Base-by-base conservation (phyloP, 2,888 invertebrate genomes). In the Thereva unica region DNA sequence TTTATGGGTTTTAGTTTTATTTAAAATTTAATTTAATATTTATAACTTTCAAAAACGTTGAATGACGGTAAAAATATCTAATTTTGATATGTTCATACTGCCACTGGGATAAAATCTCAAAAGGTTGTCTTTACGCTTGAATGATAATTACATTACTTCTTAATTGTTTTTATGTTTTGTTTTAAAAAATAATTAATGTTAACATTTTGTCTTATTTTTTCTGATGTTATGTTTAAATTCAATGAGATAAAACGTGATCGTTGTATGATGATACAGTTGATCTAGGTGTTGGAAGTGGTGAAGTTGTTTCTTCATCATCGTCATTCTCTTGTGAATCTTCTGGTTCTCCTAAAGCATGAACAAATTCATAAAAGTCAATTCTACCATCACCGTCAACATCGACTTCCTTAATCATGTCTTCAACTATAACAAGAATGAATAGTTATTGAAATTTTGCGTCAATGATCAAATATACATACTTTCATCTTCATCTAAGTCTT, bases 391-490 rank as follows among this genome's bases (percentile, higher is more conserved):
- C 95, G 78, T 96, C 94, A 2, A 95, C 92, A 77, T 96, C 95
- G 5, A 95, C 95, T 83, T 95, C 95, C 77, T 94, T 93, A 76
- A 96, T 95, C 95, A 96, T 95, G 78, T 95, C 95, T 80, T 95
- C 95, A 81, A 95, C 95, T 95, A 82, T 61, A 85, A 86, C 67
- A 63, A 49, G 6, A 40, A 12, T 8, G 2, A 9, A 44, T 10
- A 8, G 9, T 10, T n/a, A 9, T 4, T 45, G 9, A 10, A 5
- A 45, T n/a, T 7, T 49, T 12, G 10, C 23, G 42, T n/a, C 4
- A 3, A 56, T 53, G 47, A 4, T n/a, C 12, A 49, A 23, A 10
- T 9, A 55, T 55, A 85, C 88, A 87, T 78, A 92, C 93, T 94
- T 80, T 94, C 94, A 80, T 94, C 94, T 75, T 94, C 94, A 8